Percentiles rank a stretch among this genome's conserved stretches.
Evolutionary conservation across 2,888 invertebrate species (phyloP).

Genomic region (Argyra leucocephala): DNA sequence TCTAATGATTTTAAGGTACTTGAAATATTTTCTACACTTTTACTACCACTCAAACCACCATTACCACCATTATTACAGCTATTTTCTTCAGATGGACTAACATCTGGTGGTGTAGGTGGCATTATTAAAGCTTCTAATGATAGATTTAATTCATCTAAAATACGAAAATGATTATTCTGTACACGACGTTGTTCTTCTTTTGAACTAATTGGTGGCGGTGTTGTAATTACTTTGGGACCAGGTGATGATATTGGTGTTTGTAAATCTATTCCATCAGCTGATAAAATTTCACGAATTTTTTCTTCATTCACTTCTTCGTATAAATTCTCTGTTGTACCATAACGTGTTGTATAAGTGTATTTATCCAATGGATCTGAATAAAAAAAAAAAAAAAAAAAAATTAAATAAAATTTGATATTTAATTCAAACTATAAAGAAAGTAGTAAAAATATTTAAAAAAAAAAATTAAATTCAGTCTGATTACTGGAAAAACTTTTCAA

Average conservation of each 20-base stretch:
- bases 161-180: constrained; percentile 63
- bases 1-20: constrained; percentile 21
- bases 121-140: constrained; percentile 76
- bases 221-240: not conserved
- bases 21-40: constrained; percentile 20
- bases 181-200: constrained; percentile 67
- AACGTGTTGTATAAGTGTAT: constrained; percentile 59
- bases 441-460: too few species aligned
- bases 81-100: constrained; percentile 45
- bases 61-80: constrained; percentile 43
- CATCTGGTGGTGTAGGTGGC: constrained; percentile 47
- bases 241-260: not conserved
- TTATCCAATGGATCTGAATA: constrained; percentile 9
- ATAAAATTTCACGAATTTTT: constrained; percentile 18
- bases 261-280: constrained; percentile 43
- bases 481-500: too few species aligned
- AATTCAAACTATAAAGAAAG: too few species aligned
- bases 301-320: constrained; percentile 24
- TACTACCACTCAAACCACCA: constrained; percentile 8
- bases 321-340: constrained; percentile 59
- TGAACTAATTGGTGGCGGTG: constrained; percentile 8
- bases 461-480: too few species aligned
- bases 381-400: not conserved
- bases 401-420: not conserved
- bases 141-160: constrained; percentile 68